Evolutionary conservation across 1,140 invertebrate species (phyloP).

Genomic region (Harpegnathos saltator): DNA sequence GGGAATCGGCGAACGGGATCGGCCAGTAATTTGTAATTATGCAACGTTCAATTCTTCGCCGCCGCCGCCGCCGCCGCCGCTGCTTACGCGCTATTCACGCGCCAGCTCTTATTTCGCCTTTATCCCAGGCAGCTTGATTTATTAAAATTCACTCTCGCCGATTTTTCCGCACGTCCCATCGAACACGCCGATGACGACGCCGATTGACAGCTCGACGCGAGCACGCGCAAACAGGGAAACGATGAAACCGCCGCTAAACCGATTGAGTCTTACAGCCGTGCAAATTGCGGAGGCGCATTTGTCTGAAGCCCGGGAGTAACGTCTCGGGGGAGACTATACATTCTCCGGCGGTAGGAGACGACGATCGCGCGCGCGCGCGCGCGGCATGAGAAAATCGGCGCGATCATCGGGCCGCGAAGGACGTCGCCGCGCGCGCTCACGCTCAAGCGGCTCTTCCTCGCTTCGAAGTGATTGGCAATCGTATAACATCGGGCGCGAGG

Average conservation of each 20-base stretch:
- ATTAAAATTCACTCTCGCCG: not conserved
- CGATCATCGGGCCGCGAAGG: not conserved
- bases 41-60: too few relatives aligned
- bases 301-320: not conserved
- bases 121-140: too few relatives aligned
- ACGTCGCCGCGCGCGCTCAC: not conserved
- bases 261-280: not conserved
- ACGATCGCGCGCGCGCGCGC: too few relatives aligned
- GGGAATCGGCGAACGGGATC: not conserved
- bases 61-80: too few relatives aligned
- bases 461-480: conserved; percentile 1
- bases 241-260: not conserved
- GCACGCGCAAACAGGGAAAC: too few relatives aligned
- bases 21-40: too few relatives aligned
- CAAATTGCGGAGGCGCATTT: conserved; percentile 10
- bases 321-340: conserved; percentile 6
- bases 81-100: too few relatives aligned
- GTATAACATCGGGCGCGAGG: conserved; percentile 4
- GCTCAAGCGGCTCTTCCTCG: not conserved
- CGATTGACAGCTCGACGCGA: not conserved
- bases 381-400: not conserved
- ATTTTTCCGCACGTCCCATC: not conserved
- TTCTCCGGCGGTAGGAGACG: not conserved
- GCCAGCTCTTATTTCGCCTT: too few relatives aligned
- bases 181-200: not conserved